Evolutionary conservation across 1,140 invertebrate species (phyloP), one percentile per base, ranked within the genome.

Genomic region (Paramacrobiotus metropolitanus): DNA sequence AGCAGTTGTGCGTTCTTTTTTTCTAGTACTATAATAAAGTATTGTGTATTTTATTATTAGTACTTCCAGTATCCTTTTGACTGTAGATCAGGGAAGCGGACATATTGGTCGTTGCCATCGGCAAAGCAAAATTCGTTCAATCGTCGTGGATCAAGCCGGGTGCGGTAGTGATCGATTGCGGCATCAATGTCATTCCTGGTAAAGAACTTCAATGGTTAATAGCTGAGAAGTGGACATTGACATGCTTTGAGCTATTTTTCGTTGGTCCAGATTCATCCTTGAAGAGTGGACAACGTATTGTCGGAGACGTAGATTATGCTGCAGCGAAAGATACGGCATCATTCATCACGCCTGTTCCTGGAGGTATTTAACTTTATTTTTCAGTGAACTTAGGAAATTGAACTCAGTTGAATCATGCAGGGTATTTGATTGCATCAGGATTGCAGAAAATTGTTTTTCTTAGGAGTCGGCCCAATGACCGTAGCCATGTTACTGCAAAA

Each of bases 81-180:
- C n/a, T 63, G 63, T 60, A 73, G 73, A 67, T 71, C 63, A 60
- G 66, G 62, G 63, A 73, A 62, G 94, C 92, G 21, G 95, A 99
- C 73, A 95, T 99, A 69, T 72, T 99, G 59, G 88, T 99, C 3
- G 93, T 95, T 2, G 95, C 81, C 1, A 91, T 97, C 67, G 95
- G 95, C 0, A 79, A 82, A 68, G 76, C 91, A 3, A 80, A 92
- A 73, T 78, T 96, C 75, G 91, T 99, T 0, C 88, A 88, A 72
- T 87, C 84, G 0, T 83, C 83, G 59, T 98, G 94, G 94, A 83
- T 99, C 45, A 98, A 98, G 76, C 87, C 88, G 0, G 92, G 93
- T 21, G 92, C 93, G 55, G 83, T 98, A 30, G 93, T 99, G n/a
- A 96, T 99, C 66, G 95, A 99, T 72, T 99, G 94, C 77, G 95